Conservation (phyloP, 2,888 invertebrate species). For the Amphipyra tragopoginis region DNA sequence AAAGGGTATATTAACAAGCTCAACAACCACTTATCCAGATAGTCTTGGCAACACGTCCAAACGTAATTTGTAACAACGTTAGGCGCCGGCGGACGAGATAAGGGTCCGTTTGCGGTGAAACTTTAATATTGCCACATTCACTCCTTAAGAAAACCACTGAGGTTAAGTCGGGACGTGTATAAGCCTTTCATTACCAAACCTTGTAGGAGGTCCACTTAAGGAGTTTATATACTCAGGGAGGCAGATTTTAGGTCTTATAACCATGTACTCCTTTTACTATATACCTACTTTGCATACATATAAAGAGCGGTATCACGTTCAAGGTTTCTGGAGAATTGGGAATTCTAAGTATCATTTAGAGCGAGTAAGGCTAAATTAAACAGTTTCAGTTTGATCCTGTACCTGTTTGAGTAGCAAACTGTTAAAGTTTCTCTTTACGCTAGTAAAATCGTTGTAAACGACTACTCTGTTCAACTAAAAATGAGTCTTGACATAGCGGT, state of each 20-base stretch:
- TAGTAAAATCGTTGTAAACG: not conserved
- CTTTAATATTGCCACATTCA: constrained; percentile 67
- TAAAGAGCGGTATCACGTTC: constrained; percentile 6
- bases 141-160: constrained; percentile 59
- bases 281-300: constrained; percentile 30
- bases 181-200: constrained; percentile 48
- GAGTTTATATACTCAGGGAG: constrained; percentile 28
- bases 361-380: constrained; percentile 20
- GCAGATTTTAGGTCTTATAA: constrained; percentile 19
- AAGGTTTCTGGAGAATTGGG: constrained; percentile 24
- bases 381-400: constrained; percentile 16
- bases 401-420: constrained; percentile 10
- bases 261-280: constrained; percentile 1
- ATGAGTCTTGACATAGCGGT: too few species aligned
- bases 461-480: too few species aligned
- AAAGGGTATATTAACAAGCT: constrained; percentile 40
- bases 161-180: constrained; percentile 46
- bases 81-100: constrained; percentile 61
- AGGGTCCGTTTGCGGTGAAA: constrained; percentile 65
- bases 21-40: constrained; percentile 49
- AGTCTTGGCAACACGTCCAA: constrained; percentile 57
- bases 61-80: constrained; percentile 61
- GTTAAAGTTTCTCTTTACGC: constrained; percentile 1
- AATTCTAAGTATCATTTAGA: constrained; percentile 25
- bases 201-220: constrained; percentile 22